A percentile compares a stretch with the other conserved stretches of the same genome.
Conservation (phyloP, 2,888 invertebrate species). For the Agelastica alni region DNA sequence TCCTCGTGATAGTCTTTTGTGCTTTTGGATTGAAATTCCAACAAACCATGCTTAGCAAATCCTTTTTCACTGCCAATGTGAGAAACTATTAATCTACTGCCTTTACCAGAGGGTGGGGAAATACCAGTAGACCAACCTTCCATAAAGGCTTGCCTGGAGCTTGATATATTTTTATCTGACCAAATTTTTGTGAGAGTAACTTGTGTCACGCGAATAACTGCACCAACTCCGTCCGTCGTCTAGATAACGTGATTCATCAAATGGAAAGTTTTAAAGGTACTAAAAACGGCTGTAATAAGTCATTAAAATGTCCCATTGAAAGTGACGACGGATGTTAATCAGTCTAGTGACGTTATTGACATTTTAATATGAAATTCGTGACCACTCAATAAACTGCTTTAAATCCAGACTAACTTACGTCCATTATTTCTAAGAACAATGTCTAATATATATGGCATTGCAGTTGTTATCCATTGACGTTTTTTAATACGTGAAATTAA, state of each 20-base stretch:
- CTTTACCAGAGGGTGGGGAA: no score
- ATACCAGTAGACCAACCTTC: no score
- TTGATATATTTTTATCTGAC: no score
- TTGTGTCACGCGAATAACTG: no score
- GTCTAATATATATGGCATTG: background rate
- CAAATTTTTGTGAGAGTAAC: no score
- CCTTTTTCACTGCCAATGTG: no score
- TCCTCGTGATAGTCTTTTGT: no score
- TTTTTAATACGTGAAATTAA: background rate
- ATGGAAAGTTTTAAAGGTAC: background rate
- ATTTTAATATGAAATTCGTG: constrained; percentile 2
- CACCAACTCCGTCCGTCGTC: no score
- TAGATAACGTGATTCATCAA: background rate
- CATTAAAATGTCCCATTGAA: constrained; percentile 4
- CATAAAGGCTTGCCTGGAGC: no score
- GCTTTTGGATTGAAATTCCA: no score
- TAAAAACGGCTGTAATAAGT: background rate
- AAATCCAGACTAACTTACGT: background rate
- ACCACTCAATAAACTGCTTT: background rate
- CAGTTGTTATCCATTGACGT: background rate
- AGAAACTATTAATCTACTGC: no score
- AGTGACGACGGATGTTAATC: background rate
- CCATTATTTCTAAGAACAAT: background rate
- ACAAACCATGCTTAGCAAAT: no score
- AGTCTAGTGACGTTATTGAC: background rate